phyloP scores from a whole-genome alignment of 2,113 vertebrate species.

The Phaetusa simplex region DNA sequence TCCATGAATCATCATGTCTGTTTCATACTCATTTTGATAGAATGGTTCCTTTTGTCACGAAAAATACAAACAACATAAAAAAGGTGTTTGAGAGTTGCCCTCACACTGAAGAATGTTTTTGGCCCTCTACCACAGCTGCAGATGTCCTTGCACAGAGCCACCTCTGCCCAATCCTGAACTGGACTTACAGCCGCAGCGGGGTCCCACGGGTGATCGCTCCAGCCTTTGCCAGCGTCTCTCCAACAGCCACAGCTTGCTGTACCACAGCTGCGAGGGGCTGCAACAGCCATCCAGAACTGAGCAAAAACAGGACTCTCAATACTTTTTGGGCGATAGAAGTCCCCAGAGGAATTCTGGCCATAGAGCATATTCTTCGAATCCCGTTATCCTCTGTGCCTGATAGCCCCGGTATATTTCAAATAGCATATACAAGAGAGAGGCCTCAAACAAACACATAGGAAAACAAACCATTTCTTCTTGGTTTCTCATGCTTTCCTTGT shows the following conservation, averaged over 20 bases:
- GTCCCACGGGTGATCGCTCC: not conserved
- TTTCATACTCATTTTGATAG: not conserved
- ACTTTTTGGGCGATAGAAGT: not conserved
- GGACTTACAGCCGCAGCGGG: not conserved
- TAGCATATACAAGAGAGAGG: not conserved
- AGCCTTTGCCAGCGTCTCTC: not conserved
- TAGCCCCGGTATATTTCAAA: not conserved
- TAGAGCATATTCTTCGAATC: not conserved
- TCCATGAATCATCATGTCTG: not conserved
- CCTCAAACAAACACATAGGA: not conserved
- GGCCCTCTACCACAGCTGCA: not conserved
- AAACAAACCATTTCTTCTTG: not conserved
- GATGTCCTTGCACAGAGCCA: not conserved
- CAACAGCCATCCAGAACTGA: accelerated
- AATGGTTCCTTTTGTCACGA: not conserved
- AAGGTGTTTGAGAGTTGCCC: not conserved
- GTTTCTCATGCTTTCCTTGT: not conserved
- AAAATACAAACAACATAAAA: not conserved
- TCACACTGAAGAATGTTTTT: not conserved
- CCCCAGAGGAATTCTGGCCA: not conserved
- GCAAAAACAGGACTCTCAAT: not conserved
- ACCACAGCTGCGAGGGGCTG: not conserved
- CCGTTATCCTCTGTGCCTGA: not conserved
- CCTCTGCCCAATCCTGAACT: not conserved
- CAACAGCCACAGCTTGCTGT: not conserved